Base-by-base conservation (phyloP, 1,140 invertebrate genomes). In the Megalopta genalis region DNA sequence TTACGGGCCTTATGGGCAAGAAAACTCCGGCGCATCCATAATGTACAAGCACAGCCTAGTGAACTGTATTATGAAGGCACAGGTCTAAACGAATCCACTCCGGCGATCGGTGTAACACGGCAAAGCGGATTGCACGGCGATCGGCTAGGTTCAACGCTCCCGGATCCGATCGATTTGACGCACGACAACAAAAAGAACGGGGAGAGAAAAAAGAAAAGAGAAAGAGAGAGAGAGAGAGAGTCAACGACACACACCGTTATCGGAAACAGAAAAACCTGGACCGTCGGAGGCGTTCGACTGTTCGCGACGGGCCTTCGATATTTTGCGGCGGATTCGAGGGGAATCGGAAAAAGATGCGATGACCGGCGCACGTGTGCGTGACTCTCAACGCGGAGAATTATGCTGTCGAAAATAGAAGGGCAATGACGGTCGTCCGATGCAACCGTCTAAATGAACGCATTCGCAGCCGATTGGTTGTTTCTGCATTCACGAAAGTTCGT, bases 151-250 rank as follows among this genome's bases (percentile, higher is more conserved):
- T 54, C n/a, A 21, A 52, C 23, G 73, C 9, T 25, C 23, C 2
- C n/a, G 12, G 16, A 46, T 57, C 27, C 66, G 66, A 70, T 70
- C 75, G 57, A 77, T 70, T 21, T 16, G 18, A 37, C 46, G 49
- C 64, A 57, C 67, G 67, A 69, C 18, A 57, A 46, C 42, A 46
- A 46, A 46, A 46, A 9, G 42, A 46, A 46, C 42, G 7, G 12
- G 12, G 12, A 8, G 12, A 6, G 42, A 46, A 6, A 12, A 8
- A 46, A 4, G 32, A 32, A 32, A 32, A 32, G 4, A 32, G 4
- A 32, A 32, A 32, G 1, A 4, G 32, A 1, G 32, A 32, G 4
- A 4, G 32, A 32, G 18, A 52, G 54, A 59, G 25, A 18, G 54
- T n/a, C 39, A 68, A 23, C 23, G 42, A 10, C 9, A 21, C 9